Evolutionary conservation across 2,113 vertebrate species (phyloP), one percentile per base, ranked within the genome.

Genomic region (Malaclemys terrapin): DNA sequence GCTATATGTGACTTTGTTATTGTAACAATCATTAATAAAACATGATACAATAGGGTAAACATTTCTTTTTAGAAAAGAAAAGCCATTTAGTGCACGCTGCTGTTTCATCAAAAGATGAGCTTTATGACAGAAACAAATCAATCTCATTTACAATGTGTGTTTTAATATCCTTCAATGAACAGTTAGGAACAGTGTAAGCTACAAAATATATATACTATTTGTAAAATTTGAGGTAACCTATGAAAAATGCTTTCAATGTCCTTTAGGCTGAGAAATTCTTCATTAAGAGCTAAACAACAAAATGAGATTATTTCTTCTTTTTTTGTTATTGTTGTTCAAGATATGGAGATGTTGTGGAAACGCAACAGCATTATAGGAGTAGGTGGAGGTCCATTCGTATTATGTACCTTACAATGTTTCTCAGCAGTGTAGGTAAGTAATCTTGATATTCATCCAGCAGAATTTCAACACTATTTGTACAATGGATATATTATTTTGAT

Each of bases 361-460:
- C 98, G 3, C 89, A 96, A 79, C 97, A 98, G 3, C 97, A 98
- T 83, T 98, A 97, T 92, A 99, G 94, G 19, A 99, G 98, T 96
- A 98, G 99, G 19, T 99, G 99, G 99, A 97, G 99, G 95, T 99
- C 99, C 17, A 99, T 99, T 96, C 97, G 99, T 92, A 97, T 99
- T 94, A 99, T 99, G 98, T 99, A 99, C 96, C 98, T 99, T 87
- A 99, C 99, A 6, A 99, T 99, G 99, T 99, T 99, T 96, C 98
- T 99, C 96, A 99, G 99, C 95, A 99, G 99, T 94, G 97, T 99
- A 25, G 99, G 99, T 99, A 97, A 99, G 99, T 98, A 94, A 92
- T 89, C 57, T 14, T 6, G 3, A 5, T n/a, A 45, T 25, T 49
- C 27, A 49, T 82, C 42, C 49, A 47, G 29, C 35, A 54, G 31